Conservation (phyloP, 2,113 vertebrate species). For the Phasianus colchicus region DNA sequence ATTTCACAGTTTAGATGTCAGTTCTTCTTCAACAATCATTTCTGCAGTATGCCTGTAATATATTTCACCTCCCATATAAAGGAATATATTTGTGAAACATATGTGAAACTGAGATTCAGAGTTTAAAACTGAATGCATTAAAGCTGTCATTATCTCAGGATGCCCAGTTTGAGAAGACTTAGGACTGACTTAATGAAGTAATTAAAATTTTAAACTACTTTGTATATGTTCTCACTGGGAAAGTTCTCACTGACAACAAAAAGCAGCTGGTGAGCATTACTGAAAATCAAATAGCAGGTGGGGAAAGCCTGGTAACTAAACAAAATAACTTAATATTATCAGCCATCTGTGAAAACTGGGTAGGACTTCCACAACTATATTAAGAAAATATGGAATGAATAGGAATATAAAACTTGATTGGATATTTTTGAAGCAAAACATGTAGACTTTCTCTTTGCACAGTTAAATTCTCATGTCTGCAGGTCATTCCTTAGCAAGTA, state of each 20-base stretch:
- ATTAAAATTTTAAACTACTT: background rate
- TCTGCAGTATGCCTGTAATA: background rate
- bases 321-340: background rate
- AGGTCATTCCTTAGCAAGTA: background rate
- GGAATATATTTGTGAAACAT: background rate
- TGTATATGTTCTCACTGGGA: background rate
- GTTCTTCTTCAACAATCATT: background rate
- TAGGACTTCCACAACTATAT: background rate
- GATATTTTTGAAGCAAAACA: background rate
- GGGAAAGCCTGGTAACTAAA: background rate
- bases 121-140: background rate
- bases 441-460: background rate
- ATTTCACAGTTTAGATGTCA: background rate
- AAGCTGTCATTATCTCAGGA: background rate
- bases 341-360: background rate
- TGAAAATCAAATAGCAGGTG: background rate
- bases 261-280: background rate
- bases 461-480: background rate
- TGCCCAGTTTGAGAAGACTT: background rate
- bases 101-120: background rate
- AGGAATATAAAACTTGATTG: background rate
- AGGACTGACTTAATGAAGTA: background rate
- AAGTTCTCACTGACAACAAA: background rate
- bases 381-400: background rate
- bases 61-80: background rate